Conservation (phyloP, 2,888 invertebrate genomes). For the Cheilosia vulpina region DNA sequence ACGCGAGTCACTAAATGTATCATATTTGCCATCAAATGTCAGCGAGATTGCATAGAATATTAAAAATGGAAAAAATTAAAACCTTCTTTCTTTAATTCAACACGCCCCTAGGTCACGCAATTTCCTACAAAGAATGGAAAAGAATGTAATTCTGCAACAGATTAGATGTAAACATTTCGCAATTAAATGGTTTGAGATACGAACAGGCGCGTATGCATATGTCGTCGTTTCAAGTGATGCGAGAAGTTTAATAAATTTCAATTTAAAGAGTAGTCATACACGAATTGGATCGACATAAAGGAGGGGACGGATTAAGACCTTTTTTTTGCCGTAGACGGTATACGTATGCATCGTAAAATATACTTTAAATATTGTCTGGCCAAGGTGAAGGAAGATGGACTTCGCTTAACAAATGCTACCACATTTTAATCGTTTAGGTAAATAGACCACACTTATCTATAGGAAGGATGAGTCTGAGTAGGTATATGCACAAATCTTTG, state of each 20-base stretch:
- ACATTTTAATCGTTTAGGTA: slow-evolving; percentile 1
- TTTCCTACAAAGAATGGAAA: slow-evolving; percentile 4
- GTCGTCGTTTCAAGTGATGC: too few species aligned
- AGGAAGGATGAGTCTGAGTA: neutral
- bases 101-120: slow-evolving; percentile 47
- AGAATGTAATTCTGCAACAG: neutral
- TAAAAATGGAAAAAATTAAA: neutral
- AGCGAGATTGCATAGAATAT: neutral
- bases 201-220: too few species aligned
- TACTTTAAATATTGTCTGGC: neutral
- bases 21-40: too few species aligned
- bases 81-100: slow-evolving; percentile 9
- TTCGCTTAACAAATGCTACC: slow-evolving; percentile 4
- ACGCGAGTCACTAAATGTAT: neutral
- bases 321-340: too few species aligned
- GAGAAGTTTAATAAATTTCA: too few species aligned
- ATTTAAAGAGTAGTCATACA: too few species aligned
- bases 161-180: too few species aligned
- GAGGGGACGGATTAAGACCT: too few species aligned
- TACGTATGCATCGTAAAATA: neutral
- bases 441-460: slow-evolving; percentile 16
- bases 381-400: neutral
- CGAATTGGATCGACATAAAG: too few species aligned
- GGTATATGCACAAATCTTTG: neutral
- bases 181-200: too few species aligned